These are phyloP conservation scores for Drosophila funebris DNA, from an alignment of 1,140 invertebrate species.

Conservation along the genomic window DNA sequence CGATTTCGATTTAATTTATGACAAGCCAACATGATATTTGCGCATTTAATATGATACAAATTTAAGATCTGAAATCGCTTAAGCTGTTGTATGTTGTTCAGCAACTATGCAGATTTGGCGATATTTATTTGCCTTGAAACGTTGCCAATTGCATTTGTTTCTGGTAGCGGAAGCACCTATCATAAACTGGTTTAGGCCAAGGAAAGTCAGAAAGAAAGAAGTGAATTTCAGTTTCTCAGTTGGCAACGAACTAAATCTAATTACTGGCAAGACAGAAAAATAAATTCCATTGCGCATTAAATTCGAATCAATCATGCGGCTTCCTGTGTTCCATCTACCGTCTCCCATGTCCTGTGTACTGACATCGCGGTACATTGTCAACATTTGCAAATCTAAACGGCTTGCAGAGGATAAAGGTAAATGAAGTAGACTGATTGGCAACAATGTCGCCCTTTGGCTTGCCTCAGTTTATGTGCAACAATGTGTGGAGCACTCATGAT, in stretches of 20 bases:
- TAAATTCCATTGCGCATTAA: conserved; percentile 65
- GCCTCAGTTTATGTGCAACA: conserved; percentile 31
- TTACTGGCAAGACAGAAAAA: conserved; percentile 46
- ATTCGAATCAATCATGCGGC: conserved; percentile 71
- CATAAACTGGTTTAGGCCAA: conserved; percentile 52
- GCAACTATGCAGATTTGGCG: background rate
- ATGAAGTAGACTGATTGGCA: conserved; percentile 22
- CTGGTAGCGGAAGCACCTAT: conserved; percentile 47
- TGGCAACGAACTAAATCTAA: conserved; percentile 67
- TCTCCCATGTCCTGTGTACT: background rate
- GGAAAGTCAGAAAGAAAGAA: conserved; percentile 4
- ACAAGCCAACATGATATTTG: too few relatives aligned
- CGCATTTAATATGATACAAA: too few relatives aligned
- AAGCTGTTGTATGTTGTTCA: background rate
- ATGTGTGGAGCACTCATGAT: conserved; percentile 35
- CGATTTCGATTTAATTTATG: too few relatives aligned
- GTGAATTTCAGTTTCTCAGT: conserved; percentile 47
- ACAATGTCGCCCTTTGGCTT: conserved; percentile 18
- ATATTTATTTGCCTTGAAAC: conserved; percentile 42
- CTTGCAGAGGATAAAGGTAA: background rate
- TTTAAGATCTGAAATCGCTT: too few relatives aligned
- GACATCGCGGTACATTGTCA: conserved; percentile 13
- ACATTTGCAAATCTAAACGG: conserved; percentile 33
- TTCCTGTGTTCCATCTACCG: conserved; percentile 17
- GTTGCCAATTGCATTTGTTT: conserved; percentile 41